phyloP scores from a whole-genome alignment of 2,888 invertebrate species.

The Zaprionus lineosus region DNA sequence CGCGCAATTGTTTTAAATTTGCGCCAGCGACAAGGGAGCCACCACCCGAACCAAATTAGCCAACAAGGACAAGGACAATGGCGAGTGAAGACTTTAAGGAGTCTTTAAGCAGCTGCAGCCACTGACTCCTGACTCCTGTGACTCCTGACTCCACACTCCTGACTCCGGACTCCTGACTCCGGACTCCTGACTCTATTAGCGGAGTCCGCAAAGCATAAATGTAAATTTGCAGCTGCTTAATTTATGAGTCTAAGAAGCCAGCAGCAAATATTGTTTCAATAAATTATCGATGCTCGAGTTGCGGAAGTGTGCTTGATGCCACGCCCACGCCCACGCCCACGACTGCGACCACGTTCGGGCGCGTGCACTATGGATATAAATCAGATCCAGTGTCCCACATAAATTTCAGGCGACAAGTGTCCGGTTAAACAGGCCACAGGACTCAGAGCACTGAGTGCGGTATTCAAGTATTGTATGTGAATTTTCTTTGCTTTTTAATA shows the following conservation, averaged over 20 bases:
- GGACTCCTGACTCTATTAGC: too few relatives aligned
- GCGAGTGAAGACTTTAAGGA: slow-evolving; percentile 9
- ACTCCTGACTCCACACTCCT: too few relatives aligned
- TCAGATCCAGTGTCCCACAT: slow-evolving; percentile 50
- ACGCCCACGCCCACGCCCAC: slow-evolving; percentile 36
- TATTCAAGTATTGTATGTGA: slow-evolving; percentile 30
- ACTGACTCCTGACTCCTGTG: too few relatives aligned
- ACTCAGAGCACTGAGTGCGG: slow-evolving; percentile 26
- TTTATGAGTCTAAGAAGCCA: slow-evolving; percentile 26
- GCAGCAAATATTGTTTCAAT: slow-evolving; percentile 52
- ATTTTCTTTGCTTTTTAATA: slow-evolving; percentile 2
- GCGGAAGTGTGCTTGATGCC: slow-evolving; percentile 27
- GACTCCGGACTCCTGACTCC: too few relatives aligned
- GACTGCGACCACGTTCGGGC: too few relatives aligned
- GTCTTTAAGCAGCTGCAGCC: slow-evolving; percentile 7
- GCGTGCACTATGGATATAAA: slow-evolving; percentile 60
- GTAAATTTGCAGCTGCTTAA: slow-evolving; percentile 30
- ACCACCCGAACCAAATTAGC: slow-evolving; percentile 24
- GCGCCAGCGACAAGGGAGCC: slow-evolving; percentile 2
- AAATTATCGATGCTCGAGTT: slow-evolving; percentile 60
- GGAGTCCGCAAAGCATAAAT: slow-evolving; percentile 24
- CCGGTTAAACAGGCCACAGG: slow-evolving; percentile 47
- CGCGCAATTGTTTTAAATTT: slow-evolving; percentile 37
- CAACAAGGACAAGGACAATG: slow-evolving; percentile 42
- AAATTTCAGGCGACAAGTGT: slow-evolving; percentile 63